Evolutionary conservation across 1,140 invertebrate genomes (phyloP).

Genomic region (Frieseomelitta varia): DNA sequence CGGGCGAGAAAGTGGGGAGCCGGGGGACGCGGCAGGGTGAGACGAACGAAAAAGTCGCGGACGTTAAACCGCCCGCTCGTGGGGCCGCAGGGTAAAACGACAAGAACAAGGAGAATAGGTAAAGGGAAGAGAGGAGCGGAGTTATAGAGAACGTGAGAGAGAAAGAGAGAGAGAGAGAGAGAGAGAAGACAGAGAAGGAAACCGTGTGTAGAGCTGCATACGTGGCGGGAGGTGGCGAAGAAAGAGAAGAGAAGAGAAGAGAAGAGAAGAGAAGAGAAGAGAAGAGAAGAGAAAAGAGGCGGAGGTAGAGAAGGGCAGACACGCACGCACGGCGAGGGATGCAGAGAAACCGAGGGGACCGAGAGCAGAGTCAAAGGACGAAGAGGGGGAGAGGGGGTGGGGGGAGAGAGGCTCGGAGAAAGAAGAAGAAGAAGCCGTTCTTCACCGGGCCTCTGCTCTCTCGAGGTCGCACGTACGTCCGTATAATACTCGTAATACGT

Average conservation of each 20-base stretch:
- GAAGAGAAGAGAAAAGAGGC: not conserved
- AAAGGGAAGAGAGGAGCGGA: constrained; percentile 25
- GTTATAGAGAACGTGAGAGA: constrained; percentile 15
- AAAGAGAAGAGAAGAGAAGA: constrained; percentile 9
- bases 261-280: not conserved
- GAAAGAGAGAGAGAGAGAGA: constrained; percentile 9
- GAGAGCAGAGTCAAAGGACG: not conserved
- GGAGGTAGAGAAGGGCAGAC: constrained; percentile 1
- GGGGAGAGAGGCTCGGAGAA: constrained; percentile 14
- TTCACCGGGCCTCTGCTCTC: constrained; percentile 61
- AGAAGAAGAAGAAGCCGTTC: constrained; percentile 53
- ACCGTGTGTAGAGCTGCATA: not conserved
- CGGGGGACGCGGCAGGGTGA: constrained; percentile 50
- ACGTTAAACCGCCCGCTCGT: constrained; percentile 65
- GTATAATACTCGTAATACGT: constrained; percentile 80
- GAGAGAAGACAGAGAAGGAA: not conserved
- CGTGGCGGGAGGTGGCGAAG: not conserved
- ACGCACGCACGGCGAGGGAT: constrained; percentile 22
- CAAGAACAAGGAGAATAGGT: constrained; percentile 46
- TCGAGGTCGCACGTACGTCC: constrained; percentile 78
- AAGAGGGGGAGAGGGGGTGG: not conserved
- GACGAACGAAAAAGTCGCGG: constrained; percentile 66
- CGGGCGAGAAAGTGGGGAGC: constrained; percentile 38
- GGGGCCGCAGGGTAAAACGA: constrained; percentile 63
- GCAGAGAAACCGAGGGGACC: not conserved